Evolutionary conservation across 2,113 vertebrate genomes (phyloP).

Genomic region (Macrotis lagotis): DNA sequence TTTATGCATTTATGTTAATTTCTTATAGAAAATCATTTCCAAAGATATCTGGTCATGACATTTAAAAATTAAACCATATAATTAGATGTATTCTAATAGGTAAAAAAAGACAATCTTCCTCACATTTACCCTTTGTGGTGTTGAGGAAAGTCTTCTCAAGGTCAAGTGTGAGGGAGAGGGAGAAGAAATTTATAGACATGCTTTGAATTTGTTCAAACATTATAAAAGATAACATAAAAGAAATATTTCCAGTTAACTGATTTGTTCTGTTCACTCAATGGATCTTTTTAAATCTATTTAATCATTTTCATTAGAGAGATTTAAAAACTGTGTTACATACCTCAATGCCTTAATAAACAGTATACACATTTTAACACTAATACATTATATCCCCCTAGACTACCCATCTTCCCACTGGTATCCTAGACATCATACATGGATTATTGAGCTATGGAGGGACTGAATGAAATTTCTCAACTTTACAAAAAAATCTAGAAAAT

Average conservation of each 20-base stretch:
- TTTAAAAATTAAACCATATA: neutral
- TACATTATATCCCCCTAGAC: neutral
- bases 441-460: neutral
- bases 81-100: neutral
- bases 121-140: neutral
- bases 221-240: neutral
- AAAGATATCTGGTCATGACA: neutral
- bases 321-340: neutral
- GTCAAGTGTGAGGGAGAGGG: neutral
- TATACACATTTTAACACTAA: neutral
- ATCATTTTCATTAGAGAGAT: neutral
- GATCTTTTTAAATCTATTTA: neutral
- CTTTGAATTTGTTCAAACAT: neutral
- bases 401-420: neutral
- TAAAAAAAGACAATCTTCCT: neutral
- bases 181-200: neutral
- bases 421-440: neutral
- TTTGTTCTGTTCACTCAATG: neutral
- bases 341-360: constrained; percentile 21
- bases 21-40: neutral
- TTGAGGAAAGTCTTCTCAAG: constrained; percentile 21
- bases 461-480: neutral
- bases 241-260: neutral
- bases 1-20: neutral
- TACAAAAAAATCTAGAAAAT: neutral